Evolutionary conservation across 2,113 vertebrate species (phyloP).

Genomic region (Amphiprion percula): DNA sequence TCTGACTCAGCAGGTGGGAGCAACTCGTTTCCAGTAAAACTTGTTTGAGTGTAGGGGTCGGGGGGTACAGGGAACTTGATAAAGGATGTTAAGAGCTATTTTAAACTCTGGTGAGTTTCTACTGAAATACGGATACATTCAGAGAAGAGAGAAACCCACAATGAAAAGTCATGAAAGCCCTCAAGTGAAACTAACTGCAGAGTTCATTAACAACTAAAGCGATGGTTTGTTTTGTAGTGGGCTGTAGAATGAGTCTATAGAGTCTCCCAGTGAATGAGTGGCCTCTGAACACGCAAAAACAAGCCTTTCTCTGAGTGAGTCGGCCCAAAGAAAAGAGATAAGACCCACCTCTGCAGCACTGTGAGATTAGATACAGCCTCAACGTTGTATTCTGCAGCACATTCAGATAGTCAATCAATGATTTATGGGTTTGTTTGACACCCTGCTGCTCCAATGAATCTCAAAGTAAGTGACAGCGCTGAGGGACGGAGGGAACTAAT

Average conservation of each 20-base stretch:
- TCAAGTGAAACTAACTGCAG: conserved; percentile 22
- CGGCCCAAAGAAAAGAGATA: background rate
- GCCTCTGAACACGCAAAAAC: conserved; percentile 4
- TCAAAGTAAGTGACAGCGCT: background rate
- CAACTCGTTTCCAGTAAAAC: conserved; percentile 1
- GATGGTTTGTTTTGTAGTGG: conserved; percentile 5
- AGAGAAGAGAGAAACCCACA: background rate
- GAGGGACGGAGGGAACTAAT: background rate
- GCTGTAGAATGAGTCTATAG: conserved; percentile 18
- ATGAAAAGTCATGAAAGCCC: background rate
- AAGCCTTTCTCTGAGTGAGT: background rate
- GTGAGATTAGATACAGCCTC: background rate
- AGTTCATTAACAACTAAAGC: conserved; percentile 19
- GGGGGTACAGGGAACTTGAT: background rate
- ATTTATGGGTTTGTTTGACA: conserved; percentile 30
- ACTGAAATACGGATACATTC: background rate
- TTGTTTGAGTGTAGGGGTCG: background rate
- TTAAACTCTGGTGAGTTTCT: background rate
- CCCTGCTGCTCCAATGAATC: conserved; percentile 4
- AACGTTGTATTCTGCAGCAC: background rate
- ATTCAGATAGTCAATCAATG: conserved; percentile 24
- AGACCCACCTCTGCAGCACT: background rate
- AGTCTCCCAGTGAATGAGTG: conserved; percentile 23
- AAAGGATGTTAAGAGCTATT: background rate
- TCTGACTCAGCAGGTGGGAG: background rate